Conservation (phyloP, 2,888 invertebrate species). For the Aspidiotus rigidus region DNA sequence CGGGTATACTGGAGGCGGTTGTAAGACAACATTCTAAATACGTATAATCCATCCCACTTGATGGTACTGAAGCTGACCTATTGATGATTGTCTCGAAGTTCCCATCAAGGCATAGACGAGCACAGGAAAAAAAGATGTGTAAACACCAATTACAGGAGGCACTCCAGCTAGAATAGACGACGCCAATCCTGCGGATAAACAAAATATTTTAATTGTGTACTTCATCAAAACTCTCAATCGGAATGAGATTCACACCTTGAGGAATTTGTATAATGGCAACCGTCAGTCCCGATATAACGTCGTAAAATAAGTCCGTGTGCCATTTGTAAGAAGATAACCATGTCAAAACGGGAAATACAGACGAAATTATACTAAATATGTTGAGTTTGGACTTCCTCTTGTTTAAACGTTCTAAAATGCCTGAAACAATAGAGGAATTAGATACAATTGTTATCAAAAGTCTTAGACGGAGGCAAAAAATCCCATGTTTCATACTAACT, state of each 20-base stretch:
- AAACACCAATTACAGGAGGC: slow-evolving; percentile 47
- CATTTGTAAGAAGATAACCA: slow-evolving; percentile 55
- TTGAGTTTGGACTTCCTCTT: slow-evolving; percentile 14
- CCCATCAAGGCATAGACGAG: slow-evolving; percentile 53
- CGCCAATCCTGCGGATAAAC: slow-evolving; percentile 42
- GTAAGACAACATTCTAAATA: too few relatives aligned
- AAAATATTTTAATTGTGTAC: too few relatives aligned
- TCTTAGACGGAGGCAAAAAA: too few relatives aligned
- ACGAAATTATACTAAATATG: slow-evolving; percentile 12
- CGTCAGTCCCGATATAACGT: slow-evolving; percentile 72
- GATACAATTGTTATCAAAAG: too few relatives aligned
- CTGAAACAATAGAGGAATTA: not conserved
- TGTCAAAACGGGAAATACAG: slow-evolving; percentile 22
- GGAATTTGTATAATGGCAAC: slow-evolving; percentile 84
- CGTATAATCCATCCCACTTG: too few relatives aligned
- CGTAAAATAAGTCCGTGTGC: slow-evolving; percentile 55
- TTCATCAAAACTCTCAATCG: too few relatives aligned
- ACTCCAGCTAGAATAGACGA: slow-evolving; percentile 43
- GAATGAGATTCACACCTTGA: slow-evolving; percentile 51
- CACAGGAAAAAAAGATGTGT: slow-evolving; percentile 55
- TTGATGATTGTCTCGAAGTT: slow-evolving; percentile 79
- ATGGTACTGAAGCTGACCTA: slow-evolving; percentile 48
- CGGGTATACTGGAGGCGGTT: too few relatives aligned
- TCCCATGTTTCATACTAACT: not conserved
- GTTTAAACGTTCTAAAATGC: slow-evolving; percentile 14